Conservation (phyloP, 2,113 vertebrate species). For the Mionectes macconnelli region DNA sequence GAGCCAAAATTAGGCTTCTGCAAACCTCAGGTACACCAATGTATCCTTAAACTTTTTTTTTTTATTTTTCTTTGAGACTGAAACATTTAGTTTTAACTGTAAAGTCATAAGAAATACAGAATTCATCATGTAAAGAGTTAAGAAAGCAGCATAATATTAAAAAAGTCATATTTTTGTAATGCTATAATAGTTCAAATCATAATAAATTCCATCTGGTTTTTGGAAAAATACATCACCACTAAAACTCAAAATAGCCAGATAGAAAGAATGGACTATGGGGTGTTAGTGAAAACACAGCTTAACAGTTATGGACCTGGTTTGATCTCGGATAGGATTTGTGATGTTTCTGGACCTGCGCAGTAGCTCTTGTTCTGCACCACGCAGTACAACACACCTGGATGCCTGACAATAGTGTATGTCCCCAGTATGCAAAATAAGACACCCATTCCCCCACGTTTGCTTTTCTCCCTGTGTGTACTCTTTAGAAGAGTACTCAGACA, state of each 20-base stretch:
- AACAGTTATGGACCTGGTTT: neutral
- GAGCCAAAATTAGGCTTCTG: neutral
- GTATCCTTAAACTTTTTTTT: neutral
- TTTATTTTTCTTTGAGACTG: too few species aligned
- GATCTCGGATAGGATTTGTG: neutral
- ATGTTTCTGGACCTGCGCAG: neutral
- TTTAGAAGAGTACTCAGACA: neutral
- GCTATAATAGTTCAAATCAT: constrained; percentile 24
- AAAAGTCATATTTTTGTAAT: constrained; percentile 45
- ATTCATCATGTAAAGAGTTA: neutral
- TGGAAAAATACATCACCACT: constrained; percentile 26
- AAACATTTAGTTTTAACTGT: neutral
- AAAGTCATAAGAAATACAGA: neutral
- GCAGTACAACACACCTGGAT: neutral
- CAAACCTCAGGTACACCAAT: neutral
- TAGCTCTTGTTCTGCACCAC: neutral
- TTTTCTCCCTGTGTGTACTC: neutral
- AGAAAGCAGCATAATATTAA: neutral
- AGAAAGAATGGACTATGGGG: neutral
- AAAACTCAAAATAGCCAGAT: constrained; percentile 22
- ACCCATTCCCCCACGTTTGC: neutral
- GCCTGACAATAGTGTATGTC: neutral
- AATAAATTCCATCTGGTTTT: constrained; percentile 65
- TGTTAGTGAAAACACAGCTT: constrained; percentile 29
- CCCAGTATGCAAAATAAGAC: neutral